Evolutionary conservation across 2,888 invertebrate genomes (phyloP), one percentile per base, ranked within the genome.

Genomic region (Galerucella nymphaeae): DNA sequence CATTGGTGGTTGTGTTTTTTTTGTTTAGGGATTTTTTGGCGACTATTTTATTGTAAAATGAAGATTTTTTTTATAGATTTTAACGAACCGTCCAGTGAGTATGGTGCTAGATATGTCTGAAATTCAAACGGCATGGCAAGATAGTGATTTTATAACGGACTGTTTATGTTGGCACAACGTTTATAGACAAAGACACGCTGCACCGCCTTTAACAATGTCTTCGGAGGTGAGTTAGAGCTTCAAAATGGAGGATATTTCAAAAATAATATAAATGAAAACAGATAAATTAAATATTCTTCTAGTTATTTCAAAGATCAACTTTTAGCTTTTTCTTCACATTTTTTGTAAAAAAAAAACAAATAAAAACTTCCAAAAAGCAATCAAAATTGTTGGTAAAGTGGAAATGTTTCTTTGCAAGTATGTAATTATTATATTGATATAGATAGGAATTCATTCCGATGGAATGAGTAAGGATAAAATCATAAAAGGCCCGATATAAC

Each of bases 161-260:
- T 93, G 93, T 82, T 89, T 94, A 30, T 93, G 93, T 85, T 94
- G 94, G 93, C 94, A 94, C 87, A 94, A 94, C 85, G 92, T 93
- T 64, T 94, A 94, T 86, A 88, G 94, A 50, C 93, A 93, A 86
- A 86, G 94, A 75, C 94, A 94, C 83, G 91, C 90, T 65, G 91
- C 93, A 0, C 92, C 93, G 0, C 91, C 92, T 23, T 89, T 94
- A 64, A 90, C 90, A 63, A 92, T 94, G 90, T 93, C 92, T 45
- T 90, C 93, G 2, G 92, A 94, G 90, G 30, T 38, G 9, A 38
- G 30, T 38, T 38, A 48, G n/a, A 48, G 3, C 14, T 45, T 45
- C 45, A 14, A 45, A 48, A 8, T 38, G 8, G 30, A 38, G 30
- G 30, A 38, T 38, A 8, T 38, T 38, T 38, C 30, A 38, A 38